Percentiles rank a stretch among this genome's conserved stretches.
phyloP scores from a whole-genome alignment of 2,888 invertebrate species.

The Pseudococcus longispinus region DNA sequence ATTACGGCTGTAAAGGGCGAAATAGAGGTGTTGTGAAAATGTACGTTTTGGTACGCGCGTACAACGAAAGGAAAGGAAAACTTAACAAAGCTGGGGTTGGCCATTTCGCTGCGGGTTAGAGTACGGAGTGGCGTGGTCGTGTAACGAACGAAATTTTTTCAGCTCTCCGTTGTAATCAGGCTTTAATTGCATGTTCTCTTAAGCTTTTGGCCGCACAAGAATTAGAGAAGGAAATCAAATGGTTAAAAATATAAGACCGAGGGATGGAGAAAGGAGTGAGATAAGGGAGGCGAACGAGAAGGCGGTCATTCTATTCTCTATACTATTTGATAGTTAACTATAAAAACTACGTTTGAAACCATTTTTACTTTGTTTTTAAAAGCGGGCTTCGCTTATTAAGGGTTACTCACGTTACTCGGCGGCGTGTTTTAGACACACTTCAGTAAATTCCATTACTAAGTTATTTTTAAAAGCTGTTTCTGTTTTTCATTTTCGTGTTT shows the following conservation, averaged over 20 bases:
- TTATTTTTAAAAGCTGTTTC: constrained; percentile 46
- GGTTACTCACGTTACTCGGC: constrained; percentile 30
- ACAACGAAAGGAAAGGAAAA: too few relatives aligned
- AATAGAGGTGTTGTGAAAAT: constrained; percentile 31
- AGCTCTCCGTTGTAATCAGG: constrained; percentile 44
- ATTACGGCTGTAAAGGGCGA: constrained; percentile 25
- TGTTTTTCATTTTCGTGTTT: constrained; percentile 34
- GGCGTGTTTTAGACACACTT: constrained; percentile 25
- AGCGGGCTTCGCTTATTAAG: constrained; percentile 38
- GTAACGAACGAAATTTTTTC: constrained; percentile 13
- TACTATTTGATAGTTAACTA: constrained; percentile 32
- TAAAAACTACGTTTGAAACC: constrained; percentile 35
- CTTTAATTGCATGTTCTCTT: constrained; percentile 42
- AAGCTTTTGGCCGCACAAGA: constrained; percentile 14
- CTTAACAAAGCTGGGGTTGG: neutral
- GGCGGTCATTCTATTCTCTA: neutral
- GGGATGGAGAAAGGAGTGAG: neutral
- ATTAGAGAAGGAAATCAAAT: constrained; percentile 46
- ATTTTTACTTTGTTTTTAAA: constrained; percentile 46
- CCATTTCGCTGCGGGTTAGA: neutral
- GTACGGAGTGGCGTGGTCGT: neutral
- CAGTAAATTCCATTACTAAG: constrained; percentile 43
- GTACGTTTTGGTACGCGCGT: neutral
- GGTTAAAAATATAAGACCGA: neutral
- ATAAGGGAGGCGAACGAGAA: neutral